A percentile compares a stretch with the other conserved stretches of the same genome.
These are phyloP conservation scores for Leptinotarsa tumamoca DNA, from an alignment of 2,888 invertebrate species.

Conservation along the genomic window DNA sequence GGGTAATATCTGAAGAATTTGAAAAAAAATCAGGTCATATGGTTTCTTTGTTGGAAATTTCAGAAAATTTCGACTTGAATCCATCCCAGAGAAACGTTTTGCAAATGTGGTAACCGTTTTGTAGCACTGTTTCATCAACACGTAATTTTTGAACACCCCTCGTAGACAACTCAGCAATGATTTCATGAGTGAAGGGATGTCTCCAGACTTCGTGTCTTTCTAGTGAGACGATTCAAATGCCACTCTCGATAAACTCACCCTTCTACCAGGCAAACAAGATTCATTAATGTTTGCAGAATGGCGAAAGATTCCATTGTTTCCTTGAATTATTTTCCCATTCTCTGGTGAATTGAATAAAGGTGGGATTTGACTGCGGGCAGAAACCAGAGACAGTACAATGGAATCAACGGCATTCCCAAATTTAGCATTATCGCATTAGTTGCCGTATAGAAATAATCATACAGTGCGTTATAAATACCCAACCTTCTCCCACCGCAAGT, in stretches of 20 bases:
- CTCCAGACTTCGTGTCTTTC: background rate
- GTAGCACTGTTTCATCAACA: no score
- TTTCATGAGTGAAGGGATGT: background rate
- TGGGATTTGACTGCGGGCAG: background rate
- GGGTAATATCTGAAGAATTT: no score
- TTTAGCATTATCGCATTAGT: background rate
- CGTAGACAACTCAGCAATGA: no score
- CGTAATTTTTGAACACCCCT: no score
- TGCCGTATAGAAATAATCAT: background rate
- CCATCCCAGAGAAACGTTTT: no score
- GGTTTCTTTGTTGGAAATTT: no score
- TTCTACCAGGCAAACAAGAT: background rate
- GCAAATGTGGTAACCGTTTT: no score
- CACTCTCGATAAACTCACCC: background rate
- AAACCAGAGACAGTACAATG: background rate
- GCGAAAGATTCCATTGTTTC: conserved; percentile 7
- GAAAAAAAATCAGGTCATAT: no score
- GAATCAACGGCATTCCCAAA: background rate
- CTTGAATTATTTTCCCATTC: conserved; percentile 14
- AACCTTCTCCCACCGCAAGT: no score
- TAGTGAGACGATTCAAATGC: background rate
- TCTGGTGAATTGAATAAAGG: background rate
- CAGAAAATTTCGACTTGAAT: no score
- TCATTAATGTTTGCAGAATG: background rate
- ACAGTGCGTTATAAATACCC: background rate